A percentile compares a stretch with the other conserved stretches of the same genome.
phyloP scores from a whole-genome alignment of 2,888 invertebrate genomes.

The Allacma fusca region DNA sequence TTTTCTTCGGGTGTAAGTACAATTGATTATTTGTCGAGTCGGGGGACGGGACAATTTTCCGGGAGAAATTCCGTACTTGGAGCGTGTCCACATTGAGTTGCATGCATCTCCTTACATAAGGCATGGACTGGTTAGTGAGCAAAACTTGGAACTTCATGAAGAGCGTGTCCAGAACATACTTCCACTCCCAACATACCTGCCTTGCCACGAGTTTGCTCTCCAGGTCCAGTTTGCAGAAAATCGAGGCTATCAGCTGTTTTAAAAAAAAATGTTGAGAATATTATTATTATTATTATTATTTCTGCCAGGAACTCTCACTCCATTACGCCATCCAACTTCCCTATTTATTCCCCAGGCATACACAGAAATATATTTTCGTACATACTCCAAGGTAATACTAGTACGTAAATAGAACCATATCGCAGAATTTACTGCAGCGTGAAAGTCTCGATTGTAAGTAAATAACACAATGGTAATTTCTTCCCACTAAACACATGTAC shows the following conservation, averaged over 20 bases:
- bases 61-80: constrained; percentile 22
- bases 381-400: no score
- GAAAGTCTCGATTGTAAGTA: no score
- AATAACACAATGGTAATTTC: no score
- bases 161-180: not conserved
- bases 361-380: no score
- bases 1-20: not conserved
- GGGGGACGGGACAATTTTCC: not conserved
- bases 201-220: not conserved
- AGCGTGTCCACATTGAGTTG: constrained; percentile 11
- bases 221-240: not conserved
- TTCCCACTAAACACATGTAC: no score
- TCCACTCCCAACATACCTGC: constrained; percentile 4
- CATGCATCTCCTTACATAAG: not conserved
- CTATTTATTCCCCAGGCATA: no score
- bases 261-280: no score
- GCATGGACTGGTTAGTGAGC: constrained; percentile 9
- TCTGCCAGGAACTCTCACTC: no score
- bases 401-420: no score
- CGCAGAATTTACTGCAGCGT: no score
- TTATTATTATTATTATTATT: not conserved
- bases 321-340: no score
- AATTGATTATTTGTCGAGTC: not conserved
- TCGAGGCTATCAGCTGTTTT: not conserved
- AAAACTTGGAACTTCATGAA: constrained; percentile 15